A percentile compares a stretch with the other conserved stretches of the same genome.
These are phyloP conservation scores for Heteromurus nitidus DNA, from an alignment of 2,888 invertebrate species.

Conservation along the genomic window DNA sequence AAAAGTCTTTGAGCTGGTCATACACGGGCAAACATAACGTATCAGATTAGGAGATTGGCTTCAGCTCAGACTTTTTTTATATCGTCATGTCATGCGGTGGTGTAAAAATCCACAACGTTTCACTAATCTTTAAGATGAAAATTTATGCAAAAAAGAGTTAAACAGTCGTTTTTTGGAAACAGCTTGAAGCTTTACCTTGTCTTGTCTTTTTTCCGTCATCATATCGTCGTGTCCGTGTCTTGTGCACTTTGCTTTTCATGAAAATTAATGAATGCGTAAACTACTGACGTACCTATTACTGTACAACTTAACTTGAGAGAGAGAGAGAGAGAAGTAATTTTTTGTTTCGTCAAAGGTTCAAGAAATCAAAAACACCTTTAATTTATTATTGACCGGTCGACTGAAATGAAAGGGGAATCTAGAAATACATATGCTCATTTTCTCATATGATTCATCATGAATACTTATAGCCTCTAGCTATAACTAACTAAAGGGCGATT, in stretches of 20 bases:
- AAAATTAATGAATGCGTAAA: constrained; percentile 19
- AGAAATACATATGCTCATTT: too few species aligned
- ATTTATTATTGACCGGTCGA: constrained; percentile 20
- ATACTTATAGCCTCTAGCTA: background rate
- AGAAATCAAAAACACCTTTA: background rate
- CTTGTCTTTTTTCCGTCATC: background rate
- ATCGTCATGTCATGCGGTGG: background rate
- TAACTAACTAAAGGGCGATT: background rate
- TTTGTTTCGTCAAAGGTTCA: background rate
- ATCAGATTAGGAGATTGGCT: too few species aligned
- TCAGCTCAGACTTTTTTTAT: background rate
- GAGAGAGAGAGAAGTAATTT: too few species aligned
- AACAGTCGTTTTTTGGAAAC: constrained; percentile 4
- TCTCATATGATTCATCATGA: too few species aligned
- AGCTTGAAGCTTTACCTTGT: constrained; percentile 1
- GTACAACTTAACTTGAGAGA: background rate
- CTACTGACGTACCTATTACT: background rate
- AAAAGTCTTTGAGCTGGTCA: too few species aligned
- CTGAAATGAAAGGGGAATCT: background rate
- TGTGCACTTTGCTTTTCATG: background rate
- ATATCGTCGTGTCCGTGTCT: background rate
- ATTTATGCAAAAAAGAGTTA: constrained; percentile 13
- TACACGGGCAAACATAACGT: background rate
- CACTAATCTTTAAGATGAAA: background rate
- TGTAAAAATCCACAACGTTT: background rate